Conservation (phyloP, 2,797 vertebrate genomes). For the Brachyalestes nurse region DNA sequence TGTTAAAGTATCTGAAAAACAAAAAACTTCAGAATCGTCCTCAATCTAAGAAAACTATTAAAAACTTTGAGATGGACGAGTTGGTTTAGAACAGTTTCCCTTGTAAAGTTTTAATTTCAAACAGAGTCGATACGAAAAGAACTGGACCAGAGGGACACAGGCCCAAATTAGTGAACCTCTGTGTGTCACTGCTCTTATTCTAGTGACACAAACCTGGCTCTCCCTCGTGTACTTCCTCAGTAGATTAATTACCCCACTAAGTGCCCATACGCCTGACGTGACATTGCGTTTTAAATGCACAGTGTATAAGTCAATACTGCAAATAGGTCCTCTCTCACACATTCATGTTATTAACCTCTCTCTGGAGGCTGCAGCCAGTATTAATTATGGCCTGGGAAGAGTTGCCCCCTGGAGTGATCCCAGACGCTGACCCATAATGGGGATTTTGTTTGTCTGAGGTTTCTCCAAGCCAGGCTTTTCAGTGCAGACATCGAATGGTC, state of each 20-base stretch:
- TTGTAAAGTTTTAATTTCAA: background rate
- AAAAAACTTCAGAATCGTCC: no score
- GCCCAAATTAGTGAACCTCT: constrained; percentile 31
- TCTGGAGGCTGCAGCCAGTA: constrained; percentile 64
- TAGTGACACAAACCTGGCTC: constrained; percentile 67
- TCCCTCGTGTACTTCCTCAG: constrained; percentile 65
- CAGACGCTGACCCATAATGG: constrained; percentile 81
- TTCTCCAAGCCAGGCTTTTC: constrained; percentile 61
- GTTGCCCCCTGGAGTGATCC: constrained; percentile 75
- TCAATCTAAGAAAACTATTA: no score
- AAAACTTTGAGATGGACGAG: background rate
- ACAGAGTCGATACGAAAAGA: background rate
- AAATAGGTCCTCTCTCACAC: constrained; percentile 80
- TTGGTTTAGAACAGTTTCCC: background rate
- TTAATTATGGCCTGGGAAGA: constrained; percentile 75
- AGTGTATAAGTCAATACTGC: constrained; percentile 81
- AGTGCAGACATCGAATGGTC: constrained; percentile 44
- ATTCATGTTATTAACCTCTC: constrained; percentile 79
- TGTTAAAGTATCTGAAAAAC: no score
- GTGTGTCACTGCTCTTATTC: constrained; percentile 61
- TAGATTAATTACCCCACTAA: constrained; percentile 78
- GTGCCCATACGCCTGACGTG: constrained; percentile 71
- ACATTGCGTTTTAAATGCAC: constrained; percentile 82
- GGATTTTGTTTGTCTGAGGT: constrained; percentile 57
- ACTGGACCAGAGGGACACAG: constrained; percentile 42